phyloP scores from a whole-genome alignment of 2,888 invertebrate species.

The Hyposoter didymator region DNA sequence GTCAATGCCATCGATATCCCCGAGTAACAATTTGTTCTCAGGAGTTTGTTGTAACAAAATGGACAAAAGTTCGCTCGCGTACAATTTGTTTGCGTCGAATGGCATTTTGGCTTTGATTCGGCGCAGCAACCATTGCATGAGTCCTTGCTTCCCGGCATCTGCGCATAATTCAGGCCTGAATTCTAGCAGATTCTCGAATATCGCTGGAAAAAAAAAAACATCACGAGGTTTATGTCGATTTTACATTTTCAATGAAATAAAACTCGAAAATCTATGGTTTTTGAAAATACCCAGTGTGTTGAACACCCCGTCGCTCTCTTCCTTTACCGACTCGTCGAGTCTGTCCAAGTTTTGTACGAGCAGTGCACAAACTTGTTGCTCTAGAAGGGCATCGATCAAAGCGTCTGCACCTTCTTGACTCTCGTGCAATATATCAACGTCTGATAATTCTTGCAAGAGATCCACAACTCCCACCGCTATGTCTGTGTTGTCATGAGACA shows the following conservation, averaged over 20 bases:
- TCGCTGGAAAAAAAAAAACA: constrained; percentile 85
- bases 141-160: constrained; percentile 95
- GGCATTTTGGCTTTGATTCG: constrained; percentile 95
- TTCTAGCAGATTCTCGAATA: constrained; percentile 98
- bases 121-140: constrained; percentile 96
- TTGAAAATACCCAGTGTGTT: constrained; percentile 89
- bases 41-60: constrained; percentile 96
- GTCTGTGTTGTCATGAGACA: constrained; percentile 98
- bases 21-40: constrained; percentile 91
- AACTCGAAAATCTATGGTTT: constrained; percentile 13
- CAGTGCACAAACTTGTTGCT: constrained; percentile 95
- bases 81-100: constrained; percentile 97
- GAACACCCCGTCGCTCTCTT: constrained; percentile 98
- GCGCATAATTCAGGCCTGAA: constrained; percentile 93
- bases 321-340: constrained; percentile 96
- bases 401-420: constrained; percentile 96
- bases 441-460: constrained; percentile 94
- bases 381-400: constrained; percentile 94
- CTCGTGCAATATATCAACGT: constrained; percentile 97
- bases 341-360: constrained; percentile 97
- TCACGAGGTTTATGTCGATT: background rate
- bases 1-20: constrained; percentile 98
- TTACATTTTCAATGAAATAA: background rate
- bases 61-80: constrained; percentile 97
- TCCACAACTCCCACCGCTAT: constrained; percentile 93